Conservation (phyloP, 2,113 vertebrate species). For the Daboia siamensis region DNA sequence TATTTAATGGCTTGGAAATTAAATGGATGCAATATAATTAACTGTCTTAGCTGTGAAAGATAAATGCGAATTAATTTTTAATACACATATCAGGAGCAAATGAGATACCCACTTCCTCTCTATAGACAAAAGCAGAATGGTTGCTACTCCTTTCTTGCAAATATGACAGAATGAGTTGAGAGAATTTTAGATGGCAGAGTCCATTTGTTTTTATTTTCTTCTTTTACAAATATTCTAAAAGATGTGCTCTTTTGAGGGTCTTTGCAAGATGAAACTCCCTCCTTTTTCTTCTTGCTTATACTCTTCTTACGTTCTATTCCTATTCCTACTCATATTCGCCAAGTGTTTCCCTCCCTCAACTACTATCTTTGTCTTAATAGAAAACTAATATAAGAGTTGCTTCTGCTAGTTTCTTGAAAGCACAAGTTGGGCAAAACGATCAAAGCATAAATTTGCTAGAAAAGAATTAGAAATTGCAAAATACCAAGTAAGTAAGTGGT, state of each 20-base stretch:
- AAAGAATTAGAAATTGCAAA: neutral
- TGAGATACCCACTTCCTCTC: neutral
- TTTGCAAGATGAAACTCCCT: neutral
- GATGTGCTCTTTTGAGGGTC: neutral
- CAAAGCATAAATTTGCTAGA: neutral
- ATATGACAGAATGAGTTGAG: accelerated
- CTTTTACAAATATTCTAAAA: neutral
- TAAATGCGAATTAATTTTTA: slow-evolving; percentile 57
- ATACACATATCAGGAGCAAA: slow-evolving; percentile 35
- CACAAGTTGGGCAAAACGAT: neutral
- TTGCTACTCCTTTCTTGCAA: neutral
- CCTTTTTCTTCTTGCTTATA: neutral
- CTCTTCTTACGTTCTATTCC: neutral
- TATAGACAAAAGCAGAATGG: neutral
- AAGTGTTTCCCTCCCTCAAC: neutral
- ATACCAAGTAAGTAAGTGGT: neutral
- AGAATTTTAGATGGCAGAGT: neutral
- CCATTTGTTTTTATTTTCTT: neutral
- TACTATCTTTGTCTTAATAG: neutral
- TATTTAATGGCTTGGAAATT: slow-evolving; percentile 53
- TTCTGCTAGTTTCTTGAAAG: neutral
- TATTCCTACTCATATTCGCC: neutral
- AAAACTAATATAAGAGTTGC: neutral
- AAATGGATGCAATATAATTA: slow-evolving; percentile 58
- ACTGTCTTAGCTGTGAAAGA: slow-evolving; percentile 47